Evolutionary conservation across 2,113 vertebrate species (phyloP), one percentile per base, ranked within the genome.

Genomic region (Ophthalmolycus amberensis): DNA sequence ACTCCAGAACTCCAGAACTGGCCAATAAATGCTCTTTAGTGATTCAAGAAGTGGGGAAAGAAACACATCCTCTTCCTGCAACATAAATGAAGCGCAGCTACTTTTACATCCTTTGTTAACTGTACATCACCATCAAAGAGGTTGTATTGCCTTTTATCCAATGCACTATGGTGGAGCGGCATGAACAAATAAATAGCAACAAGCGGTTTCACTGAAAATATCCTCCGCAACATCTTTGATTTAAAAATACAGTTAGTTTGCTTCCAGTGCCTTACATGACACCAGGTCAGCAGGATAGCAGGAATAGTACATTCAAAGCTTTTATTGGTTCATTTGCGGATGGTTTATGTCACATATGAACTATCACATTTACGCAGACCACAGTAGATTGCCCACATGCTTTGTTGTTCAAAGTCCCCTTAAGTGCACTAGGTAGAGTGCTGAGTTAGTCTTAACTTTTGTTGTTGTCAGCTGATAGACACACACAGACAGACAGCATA

Each of bases 341-440:
- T 56, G 20, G 18, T 15, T 63, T 9, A 37, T 63, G 60, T 63
- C 60, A 22, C 18, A 59, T 29, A 58, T 14, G 56, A 29, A 14
- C n/a, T 32, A 9, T 38, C 10, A n/a, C n/a, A 38, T 38, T 64
- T 38, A 16, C n/a, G 9, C 12, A 46, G 48, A 38, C 12, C 14
- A 32, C 59, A 32, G 14, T 27, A 27, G 4, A 44, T 44, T 74
- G 52, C 18, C 7, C 44, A n/a, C 18, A 25, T 71, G 59, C 29
- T 80, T 67, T 58, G 9, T 48, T 79, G 32, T 54, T 79, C 60
- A 66, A 79, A 46, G 68, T 70, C 12, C 34, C 10, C n/a, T 40
- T 25, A 56, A 71, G 22, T 16, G 62, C 11, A 27, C 9, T 37
- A 46, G 18, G 37, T 29, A 12, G 22, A 32, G 34, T 40, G 15